Base-by-base conservation (phyloP, 92 coral and sea anemone species). In the Zoanthus sociatus region DNA sequence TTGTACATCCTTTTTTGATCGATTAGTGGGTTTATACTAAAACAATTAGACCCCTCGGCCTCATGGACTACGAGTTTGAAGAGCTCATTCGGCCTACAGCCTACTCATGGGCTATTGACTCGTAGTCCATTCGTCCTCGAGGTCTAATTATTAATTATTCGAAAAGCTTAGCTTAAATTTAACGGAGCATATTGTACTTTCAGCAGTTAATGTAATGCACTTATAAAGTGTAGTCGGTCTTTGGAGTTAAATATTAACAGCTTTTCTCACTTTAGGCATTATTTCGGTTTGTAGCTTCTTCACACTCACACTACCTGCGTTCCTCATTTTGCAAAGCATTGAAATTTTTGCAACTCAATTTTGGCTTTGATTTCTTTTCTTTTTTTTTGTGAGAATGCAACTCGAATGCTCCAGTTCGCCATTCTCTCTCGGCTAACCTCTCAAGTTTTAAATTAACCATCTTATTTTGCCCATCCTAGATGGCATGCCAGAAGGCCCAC, bases 401-500 rank as follows among this genome's bases (percentile, higher is more conserved):
- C 56, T 64, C 58, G 60, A 78, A 56, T 31, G 70, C 83, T 33
- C 17, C 68, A 78, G 83, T 51, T 78, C 83, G 68, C 55, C 83
- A 32, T 32, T 32, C 21, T 10, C 70, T 37, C 70, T 37, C 10
- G 56, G 84, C 66, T 11, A 42, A 42, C 72, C n/a, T 78, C 32
- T 69, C 72, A 58, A 69, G 76, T 77, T 74, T 30, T 30, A 69
- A 69, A 69, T 69, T 89, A 87, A 83, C 88, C 71, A 78, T 90
- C 77, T 86, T 82, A 73, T 88, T 82, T 85, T 48, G 84, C 89
- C 93, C 94, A 87, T 89, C 91, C 84, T 93, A 95, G 98, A 95
- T 89, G 98, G 92, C 53, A 88, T 95, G 92, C 98, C 99, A 69
- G 88, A 91, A 92, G 96, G 99, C 91, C 98, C 98, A 76, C 99